Percentiles rank a stretch among this genome's conserved stretches.
Conservation (phyloP, 1,140 invertebrate genomes). For the Paramacrobiotus metropolitanus region DNA sequence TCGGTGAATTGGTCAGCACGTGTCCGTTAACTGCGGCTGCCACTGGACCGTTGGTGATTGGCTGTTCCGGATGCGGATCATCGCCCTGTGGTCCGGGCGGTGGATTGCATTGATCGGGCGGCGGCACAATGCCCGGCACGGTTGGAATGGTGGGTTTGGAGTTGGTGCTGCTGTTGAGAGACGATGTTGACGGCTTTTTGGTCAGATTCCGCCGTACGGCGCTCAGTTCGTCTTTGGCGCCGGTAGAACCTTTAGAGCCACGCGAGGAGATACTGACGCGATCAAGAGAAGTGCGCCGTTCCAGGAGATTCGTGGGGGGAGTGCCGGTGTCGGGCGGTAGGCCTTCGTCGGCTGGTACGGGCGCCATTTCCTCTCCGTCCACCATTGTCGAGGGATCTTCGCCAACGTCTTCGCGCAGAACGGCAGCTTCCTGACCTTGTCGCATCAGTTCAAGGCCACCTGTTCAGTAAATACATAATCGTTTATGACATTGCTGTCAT, state of each 20-base stretch:
- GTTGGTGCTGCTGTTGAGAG: neutral
- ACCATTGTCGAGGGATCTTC: conserved; percentile 18
- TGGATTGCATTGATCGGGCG: neutral
- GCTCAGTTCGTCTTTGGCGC: neutral
- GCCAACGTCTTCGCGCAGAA: conserved; percentile 21
- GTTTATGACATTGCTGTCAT: no score
- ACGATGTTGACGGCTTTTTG: neutral
- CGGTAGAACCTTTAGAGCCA: neutral
- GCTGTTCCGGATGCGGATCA: neutral
- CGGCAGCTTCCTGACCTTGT: conserved; percentile 19
- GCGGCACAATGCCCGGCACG: neutral
- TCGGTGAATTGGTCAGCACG: no score
- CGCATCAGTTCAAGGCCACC: conserved; percentile 23
- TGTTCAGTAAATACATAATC: conserved; percentile 14
- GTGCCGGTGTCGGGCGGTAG: conserved; percentile 13
- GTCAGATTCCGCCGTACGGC: neutral
- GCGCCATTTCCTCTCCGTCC: conserved; percentile 18
- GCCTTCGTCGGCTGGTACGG: conserved; percentile 21
- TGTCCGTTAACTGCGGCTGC: no score
- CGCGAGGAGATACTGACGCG: conserved; percentile 21
- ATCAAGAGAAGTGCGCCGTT: no score
- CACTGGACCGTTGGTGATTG: neutral
- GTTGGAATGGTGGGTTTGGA: no score
- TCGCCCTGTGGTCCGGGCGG: neutral
- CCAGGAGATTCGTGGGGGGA: conserved; percentile 15